Evolutionary conservation across 2,888 invertebrate species (phyloP), one percentile per base, ranked within the genome.

Genomic region (Drosophila subsilvestris): DNA sequence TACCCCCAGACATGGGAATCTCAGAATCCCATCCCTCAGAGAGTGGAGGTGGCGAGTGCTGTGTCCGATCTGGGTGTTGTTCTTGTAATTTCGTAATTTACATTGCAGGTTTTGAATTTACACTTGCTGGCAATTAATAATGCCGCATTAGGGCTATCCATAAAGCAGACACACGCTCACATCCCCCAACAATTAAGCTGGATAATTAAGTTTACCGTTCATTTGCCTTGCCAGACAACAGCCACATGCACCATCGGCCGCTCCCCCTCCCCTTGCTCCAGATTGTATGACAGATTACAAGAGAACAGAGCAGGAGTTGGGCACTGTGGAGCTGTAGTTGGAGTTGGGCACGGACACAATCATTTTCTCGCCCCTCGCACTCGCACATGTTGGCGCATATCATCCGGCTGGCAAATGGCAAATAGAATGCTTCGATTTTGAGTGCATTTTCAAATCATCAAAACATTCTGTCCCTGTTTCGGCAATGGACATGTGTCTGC

Each of bases 181-280:
- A 74, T 66, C 69, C 68, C 25, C 73, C 63, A 61, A 83, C 89
- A 90, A 90, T 90, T 90, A 90, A 81, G 80, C 80, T 74, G 83
- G 81, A 90, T 90, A 90, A 90, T 90, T 90, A 89, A 89, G 90
- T 90, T 90, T 90, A 90, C 90, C 90, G 86, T 89, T 83, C 87
- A 85, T 88, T 86, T 84, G 84, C 86, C 77, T 74, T 75, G 86
- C 68, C 25, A 44, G 9, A 14, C 43, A 47, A 53, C 47, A 20
- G 8, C 3, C 29, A 55, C 27, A 45, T n/a, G 42, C 68, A 37
- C 20, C 9, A 47, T 43, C 45, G 22, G 20, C 44, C 6, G 25
- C 22, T 5, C 22, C 43, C 29, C 54, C 22, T 5, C 22, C 43
- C 29, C 54, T 37, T 9, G 50, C 55, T 65, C 63, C 50, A 63